A percentile compares a stretch with the other conserved stretches of the same genome.
Evolutionary conservation across 2,797 vertebrate species (phyloP).

Genomic region (Phataginus tetradactyla): DNA sequence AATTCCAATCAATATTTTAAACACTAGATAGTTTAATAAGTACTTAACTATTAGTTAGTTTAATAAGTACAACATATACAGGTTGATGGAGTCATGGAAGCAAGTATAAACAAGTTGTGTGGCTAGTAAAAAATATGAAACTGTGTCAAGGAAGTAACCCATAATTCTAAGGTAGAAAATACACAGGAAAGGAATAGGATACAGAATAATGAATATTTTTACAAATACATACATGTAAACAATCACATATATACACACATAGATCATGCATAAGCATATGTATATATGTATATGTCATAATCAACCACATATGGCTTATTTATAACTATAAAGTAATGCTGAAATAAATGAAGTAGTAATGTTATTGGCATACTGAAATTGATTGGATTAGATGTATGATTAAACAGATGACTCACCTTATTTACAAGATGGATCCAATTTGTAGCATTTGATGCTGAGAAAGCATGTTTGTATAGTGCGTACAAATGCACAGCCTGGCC

Average conservation of each 20-base stretch:
- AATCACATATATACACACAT: neutral
- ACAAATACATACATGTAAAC: neutral
- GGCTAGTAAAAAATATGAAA: neutral
- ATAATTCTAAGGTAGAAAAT: constrained; percentile 5
- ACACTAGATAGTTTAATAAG: constrained; percentile 4
- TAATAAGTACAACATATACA: neutral
- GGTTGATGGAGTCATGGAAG: neutral
- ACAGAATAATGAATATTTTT: neutral
- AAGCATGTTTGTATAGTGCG: neutral
- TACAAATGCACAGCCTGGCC: neutral
- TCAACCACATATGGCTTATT: neutral
- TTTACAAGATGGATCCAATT: neutral
- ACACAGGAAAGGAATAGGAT: neutral
- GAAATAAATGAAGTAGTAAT: neutral
- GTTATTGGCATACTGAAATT: neutral
- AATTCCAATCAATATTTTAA: constrained; percentile 29
- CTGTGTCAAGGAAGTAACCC: neutral
- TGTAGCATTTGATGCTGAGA: neutral
- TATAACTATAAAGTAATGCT: neutral
- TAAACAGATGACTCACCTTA: neutral
- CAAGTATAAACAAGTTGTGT: neutral
- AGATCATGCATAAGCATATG: neutral
- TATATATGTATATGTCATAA: neutral
- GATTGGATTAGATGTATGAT: neutral
- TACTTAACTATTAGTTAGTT: neutral